Percentiles rank a stretch among this genome's conserved stretches.
Conservation (phyloP, 2,797 vertebrate species). For the Oceanodroma leucorhoa region DNA sequence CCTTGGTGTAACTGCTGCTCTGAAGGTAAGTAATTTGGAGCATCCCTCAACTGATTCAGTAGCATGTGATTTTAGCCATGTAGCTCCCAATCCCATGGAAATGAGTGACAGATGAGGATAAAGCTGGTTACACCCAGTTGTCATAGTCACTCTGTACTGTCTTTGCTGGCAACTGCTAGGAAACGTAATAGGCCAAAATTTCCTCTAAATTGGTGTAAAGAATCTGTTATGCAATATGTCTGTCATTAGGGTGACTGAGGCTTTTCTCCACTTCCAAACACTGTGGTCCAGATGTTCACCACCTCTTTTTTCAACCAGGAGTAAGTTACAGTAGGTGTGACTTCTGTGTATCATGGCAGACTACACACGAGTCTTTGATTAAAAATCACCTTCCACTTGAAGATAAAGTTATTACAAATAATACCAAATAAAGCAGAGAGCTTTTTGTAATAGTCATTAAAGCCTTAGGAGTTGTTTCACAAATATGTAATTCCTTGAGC, state of each 20-base stretch:
- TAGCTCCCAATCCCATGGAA: not conserved
- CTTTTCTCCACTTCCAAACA: not conserved
- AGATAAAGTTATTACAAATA: not conserved
- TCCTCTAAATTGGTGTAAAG: not conserved
- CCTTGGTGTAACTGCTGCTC: not conserved
- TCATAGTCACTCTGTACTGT: not conserved
- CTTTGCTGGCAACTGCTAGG: not conserved
- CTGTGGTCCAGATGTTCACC: not conserved
- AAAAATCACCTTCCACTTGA: not conserved
- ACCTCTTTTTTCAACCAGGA: not conserved
- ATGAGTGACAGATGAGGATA: not conserved
- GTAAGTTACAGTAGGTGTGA: not conserved
- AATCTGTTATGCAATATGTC: not conserved
- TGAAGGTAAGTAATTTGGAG: not conserved
- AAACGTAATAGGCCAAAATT: not conserved
- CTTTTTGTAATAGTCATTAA: not conserved
- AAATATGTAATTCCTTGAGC: not conserved
- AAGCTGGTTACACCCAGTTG: not conserved
- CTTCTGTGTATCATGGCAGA: not conserved
- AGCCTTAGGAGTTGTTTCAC: not conserved
- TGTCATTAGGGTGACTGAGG: not conserved
- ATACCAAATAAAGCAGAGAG: not conserved
- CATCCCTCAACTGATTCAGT: not conserved
- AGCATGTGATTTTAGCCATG: not conserved
- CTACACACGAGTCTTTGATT: not conserved